Base-by-base conservation (phyloP, 2,113 vertebrate genomes). In the Synodontis membranacea region DNA sequence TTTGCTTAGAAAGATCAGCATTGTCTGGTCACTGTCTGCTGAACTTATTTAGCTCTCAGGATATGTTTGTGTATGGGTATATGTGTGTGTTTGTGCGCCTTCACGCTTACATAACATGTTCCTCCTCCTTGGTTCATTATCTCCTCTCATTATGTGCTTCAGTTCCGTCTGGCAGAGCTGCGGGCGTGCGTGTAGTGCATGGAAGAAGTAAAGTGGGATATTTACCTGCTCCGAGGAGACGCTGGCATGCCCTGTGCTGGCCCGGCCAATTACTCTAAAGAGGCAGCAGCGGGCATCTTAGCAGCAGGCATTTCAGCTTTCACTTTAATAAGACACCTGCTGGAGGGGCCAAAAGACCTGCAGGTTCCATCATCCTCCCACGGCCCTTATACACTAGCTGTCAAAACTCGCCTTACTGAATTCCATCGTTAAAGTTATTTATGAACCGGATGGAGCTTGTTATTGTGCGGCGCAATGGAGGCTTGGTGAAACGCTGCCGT, bases 271-370 rank as follows among this genome's bases (percentile, higher is more conserved):
- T 89, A 90, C 84, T 89, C 72, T 80, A 56, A 64, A 80, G 86
- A 83, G 81, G 72, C 75, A 83, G 83, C 80, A 46, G 86, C 52
- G 50, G 81, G 85, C 74, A 80, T 82, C 87, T 87, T 87, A 80
- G 83, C 76, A 52, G 86, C 52, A 78, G 75, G 85, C 72, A 80
- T 82, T 89, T 87, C 85, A 86, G 83, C 88, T 86, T 74, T 74
- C 15, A 21, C 82, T 90, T 80, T 90, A 90, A 90, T 86, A 88
- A 82, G 84, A 86, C 76, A 70, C 64, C 86, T 74, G 83, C 81
- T 84, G 58, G 86, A 84, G 75, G 54, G 81, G 75, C 75, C 75
- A 54, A 60, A 74, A 82, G 76, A 82, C 86, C 80, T 62, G 76
- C 83, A 83, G 81, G 85, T 58, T 86, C 66, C 14, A 14, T 86